Evolutionary conservation across 2,113 vertebrate genomes (phyloP).

Genomic region (Crotalus horridus): DNA sequence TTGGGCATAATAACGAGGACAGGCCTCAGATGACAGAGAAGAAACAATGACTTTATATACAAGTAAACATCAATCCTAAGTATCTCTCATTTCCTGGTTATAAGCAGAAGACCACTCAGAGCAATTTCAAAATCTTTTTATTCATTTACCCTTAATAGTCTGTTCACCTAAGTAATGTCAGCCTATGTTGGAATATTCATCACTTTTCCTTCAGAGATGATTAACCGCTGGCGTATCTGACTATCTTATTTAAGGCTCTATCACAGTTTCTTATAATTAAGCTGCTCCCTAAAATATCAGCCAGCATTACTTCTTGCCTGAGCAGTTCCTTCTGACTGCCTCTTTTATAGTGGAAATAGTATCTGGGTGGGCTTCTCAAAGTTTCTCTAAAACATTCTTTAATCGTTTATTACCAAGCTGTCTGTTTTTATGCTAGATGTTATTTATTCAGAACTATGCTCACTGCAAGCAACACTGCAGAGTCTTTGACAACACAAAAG

Average conservation of each 20-base stretch:
- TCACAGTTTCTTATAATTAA: conserved; percentile 10
- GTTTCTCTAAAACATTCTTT: neutral
- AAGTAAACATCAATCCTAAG: neutral
- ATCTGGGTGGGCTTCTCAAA: neutral
- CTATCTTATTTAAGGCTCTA: conserved; percentile 19
- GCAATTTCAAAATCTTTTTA: neutral
- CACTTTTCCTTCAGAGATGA: conserved; percentile 1
- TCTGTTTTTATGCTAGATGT: neutral
- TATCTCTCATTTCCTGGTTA: neutral
- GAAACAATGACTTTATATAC: neutral
- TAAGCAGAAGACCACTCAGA: neutral
- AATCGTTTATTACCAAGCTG: neutral
- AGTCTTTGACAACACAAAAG: neutral
- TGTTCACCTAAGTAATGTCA: neutral
- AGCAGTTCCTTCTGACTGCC: conserved; percentile 14
- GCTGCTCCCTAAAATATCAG: conserved; percentile 13
- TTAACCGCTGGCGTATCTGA: conserved; percentile 17
- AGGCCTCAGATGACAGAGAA: neutral
- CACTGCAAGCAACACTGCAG: neutral
- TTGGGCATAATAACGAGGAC: neutral
- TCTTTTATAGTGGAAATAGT: neutral
- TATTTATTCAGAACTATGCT: conserved; percentile 1
- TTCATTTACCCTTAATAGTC: conserved; percentile 1
- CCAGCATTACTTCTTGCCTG: conserved; percentile 16
- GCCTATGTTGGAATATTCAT: conserved; percentile 9